Percentiles rank a stretch among this genome's conserved stretches.
Conservation (phyloP, 2,113 vertebrate genomes). For the Scartelaos histophorus region DNA sequence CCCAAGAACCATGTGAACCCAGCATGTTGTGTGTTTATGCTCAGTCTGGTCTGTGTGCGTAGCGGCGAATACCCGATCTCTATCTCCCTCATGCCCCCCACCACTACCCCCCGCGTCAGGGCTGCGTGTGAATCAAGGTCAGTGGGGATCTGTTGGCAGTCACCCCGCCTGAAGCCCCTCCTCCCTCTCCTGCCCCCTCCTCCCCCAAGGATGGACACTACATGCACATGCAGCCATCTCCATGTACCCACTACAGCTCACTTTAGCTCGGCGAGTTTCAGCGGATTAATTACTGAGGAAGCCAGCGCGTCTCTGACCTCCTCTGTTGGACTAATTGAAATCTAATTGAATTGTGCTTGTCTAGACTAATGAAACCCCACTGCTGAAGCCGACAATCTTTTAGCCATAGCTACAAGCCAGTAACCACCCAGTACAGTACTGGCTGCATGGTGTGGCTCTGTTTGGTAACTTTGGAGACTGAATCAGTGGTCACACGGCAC, state of each 20-base stretch:
- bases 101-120: conserved; percentile 18
- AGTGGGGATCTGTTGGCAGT: conserved; percentile 70
- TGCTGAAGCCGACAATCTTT: conserved; percentile 75
- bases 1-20: not conserved
- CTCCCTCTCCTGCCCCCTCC: conserved; percentile 9
- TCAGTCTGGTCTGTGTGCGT: conserved; percentile 12
- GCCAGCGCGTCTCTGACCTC: conserved; percentile 77
- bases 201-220: conserved; percentile 26
- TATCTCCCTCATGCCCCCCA: conserved; percentile 17
- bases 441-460: conserved; percentile 1
- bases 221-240: conserved; percentile 60
- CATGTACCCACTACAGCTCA: conserved; percentile 47
- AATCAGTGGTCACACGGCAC: not conserved
- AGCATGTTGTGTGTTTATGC: conserved; percentile 3
- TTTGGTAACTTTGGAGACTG: not conserved
- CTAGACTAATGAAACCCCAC: conserved; percentile 79
- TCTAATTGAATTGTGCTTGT: conserved; percentile 82
- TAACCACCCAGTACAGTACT: conserved; percentile 32
- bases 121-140: conserved; percentile 70
- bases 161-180: conserved; percentile 9
- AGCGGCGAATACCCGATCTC: conserved; percentile 44
- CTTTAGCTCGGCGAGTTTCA: conserved; percentile 60
- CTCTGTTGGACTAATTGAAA: conserved; percentile 79
- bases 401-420: conserved; percentile 44
- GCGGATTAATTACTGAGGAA: conserved; percentile 78